phyloP scores from a whole-genome alignment of 2,113 vertebrate genomes.

The Antechinus flavipes region DNA sequence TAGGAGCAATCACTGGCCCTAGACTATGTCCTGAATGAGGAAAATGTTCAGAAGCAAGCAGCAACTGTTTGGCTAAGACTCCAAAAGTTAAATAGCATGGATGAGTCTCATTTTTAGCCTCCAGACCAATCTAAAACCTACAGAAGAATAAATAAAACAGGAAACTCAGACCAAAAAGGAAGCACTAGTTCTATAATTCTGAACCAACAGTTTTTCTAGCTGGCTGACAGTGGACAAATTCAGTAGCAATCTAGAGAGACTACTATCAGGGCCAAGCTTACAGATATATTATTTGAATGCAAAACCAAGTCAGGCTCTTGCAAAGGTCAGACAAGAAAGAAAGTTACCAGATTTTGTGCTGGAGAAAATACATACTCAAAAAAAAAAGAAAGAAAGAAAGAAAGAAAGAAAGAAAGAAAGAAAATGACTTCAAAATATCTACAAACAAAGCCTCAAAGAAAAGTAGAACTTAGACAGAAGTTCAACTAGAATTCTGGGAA shows the following conservation, averaged over 20 bases:
- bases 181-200: background rate
- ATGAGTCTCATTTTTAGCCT: background rate
- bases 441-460: background rate
- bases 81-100: background rate
- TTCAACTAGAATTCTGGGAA: background rate
- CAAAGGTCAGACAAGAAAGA: background rate
- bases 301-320: background rate
- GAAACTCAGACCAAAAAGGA: background rate
- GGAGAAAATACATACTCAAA: background rate
- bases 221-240: background rate
- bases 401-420: background rate
- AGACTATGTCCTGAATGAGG: background rate
- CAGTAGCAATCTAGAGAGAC: background rate
- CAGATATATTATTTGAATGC: background rate
- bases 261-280: background rate
- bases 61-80: no score
- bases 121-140: background rate
- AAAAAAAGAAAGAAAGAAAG: no score
- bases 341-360: background rate
- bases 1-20: background rate
- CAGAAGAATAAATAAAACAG: background rate
- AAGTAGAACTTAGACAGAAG: background rate
- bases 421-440: background rate
- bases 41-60: no score
- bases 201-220: background rate